Evolutionary conservation across 23 tunicate species (phyloP), one percentile per base, ranked within the genome.

Genomic region (Botrylloides violaceus): DNA sequence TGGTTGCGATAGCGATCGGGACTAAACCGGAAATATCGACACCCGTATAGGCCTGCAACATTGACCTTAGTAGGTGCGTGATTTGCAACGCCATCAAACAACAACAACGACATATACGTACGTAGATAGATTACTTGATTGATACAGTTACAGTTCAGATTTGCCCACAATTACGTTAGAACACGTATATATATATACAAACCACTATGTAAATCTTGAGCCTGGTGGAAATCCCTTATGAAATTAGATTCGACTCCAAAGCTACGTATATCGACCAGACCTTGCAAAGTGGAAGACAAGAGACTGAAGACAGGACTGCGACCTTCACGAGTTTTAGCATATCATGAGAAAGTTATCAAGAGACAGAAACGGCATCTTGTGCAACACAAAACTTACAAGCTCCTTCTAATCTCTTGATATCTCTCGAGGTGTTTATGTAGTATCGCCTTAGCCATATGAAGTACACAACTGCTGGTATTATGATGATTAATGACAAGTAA

Each of bases 381-480:
- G n/a, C n/a, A n/a, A n/a, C n/a, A n/a, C n/a, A 9, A 15, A 43
- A 43, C 64, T 12, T 70, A 86, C 95, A 68, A 27, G 77, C 71
- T 55, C 98, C 98, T 56, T 92, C 98, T 18, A 92, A 92, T 55
- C 98, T 49, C 64, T 92, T 92, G 36, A 92, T 70, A 39, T 92
- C 93, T 19, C 87, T 49, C 32, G 93, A 81, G 47, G 87, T 80
- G 22, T 49, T 61, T 28, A 85, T 59, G 55, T 77, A 92, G 75
- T 90, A 90, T 37, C 63, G 62, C 3, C 98, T 64, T 21, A 90
- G 37, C 86, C 86, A 84, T 47, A 77, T 35, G 66, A 84, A 83
- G 37, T 60, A 90, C 5, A 73, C 24, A 3, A 79, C 34, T 62
- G 84, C 24, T n/a, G 98, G 98, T 25, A 90, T 37, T 9, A 79